phyloP scores from a whole-genome alignment of 23 tunicate genomes.

The Botrylloides violaceus region DNA sequence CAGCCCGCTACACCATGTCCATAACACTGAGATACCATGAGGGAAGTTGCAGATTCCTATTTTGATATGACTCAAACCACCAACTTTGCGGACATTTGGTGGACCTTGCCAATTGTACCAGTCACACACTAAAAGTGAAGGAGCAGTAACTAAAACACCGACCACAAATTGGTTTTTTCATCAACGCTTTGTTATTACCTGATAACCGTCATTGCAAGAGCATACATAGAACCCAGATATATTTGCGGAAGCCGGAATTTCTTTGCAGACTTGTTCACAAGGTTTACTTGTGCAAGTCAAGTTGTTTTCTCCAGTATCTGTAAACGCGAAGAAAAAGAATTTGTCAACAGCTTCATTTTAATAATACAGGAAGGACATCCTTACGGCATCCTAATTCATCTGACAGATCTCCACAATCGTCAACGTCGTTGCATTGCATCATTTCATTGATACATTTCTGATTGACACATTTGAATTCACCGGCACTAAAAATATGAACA shows the following conservation, averaged over 20 bases:
- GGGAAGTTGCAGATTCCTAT: too few species aligned
- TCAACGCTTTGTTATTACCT: too few species aligned
- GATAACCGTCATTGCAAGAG: slow-evolving; percentile 72
- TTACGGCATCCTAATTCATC: slow-evolving; percentile 22
- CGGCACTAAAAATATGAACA: slow-evolving; percentile 36
- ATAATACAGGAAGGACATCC: background rate
- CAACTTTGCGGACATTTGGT: too few species aligned
- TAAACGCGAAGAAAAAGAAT: background rate
- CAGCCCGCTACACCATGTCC: too few species aligned
- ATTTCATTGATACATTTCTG: slow-evolving; percentile 34
- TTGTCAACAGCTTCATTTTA: background rate
- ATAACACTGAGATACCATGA: too few species aligned
- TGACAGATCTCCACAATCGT: slow-evolving; percentile 53
- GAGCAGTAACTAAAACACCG: too few species aligned
- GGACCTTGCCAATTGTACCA: too few species aligned
- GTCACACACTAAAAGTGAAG: too few species aligned
- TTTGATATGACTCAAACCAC: too few species aligned
- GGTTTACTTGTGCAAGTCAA: slow-evolving; percentile 52
- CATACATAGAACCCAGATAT: slow-evolving; percentile 62
- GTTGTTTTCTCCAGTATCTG: slow-evolving; percentile 81
- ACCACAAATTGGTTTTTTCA: too few species aligned
- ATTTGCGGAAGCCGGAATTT: slow-evolving; percentile 21
- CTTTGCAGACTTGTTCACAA: slow-evolving; percentile 62
- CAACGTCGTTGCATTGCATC: slow-evolving; percentile 49
- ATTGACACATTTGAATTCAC: slow-evolving; percentile 57